A percentile compares a stretch with the other conserved stretches of the same genome.
Evolutionary conservation across 2,797 vertebrate species (phyloP).

Genomic region (Phoxinus dragarum): DNA sequence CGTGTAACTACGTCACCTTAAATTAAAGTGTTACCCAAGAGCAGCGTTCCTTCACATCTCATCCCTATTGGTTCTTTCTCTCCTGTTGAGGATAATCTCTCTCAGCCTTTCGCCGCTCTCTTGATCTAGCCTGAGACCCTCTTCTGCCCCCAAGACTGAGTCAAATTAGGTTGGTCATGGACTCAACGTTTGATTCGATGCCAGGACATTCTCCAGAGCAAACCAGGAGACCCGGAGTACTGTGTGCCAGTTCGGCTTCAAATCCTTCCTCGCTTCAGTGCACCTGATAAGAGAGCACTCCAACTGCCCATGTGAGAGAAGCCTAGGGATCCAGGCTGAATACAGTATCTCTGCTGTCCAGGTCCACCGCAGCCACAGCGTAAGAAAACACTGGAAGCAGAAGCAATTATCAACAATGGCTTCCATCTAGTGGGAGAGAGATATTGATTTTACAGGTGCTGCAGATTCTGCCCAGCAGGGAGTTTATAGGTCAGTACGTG

Average conservation of each 20-base stretch:
- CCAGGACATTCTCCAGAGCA: conserved; percentile 55
- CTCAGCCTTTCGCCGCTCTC: conserved; percentile 39
- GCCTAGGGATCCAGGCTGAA: conserved; percentile 22
- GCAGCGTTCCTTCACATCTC: conserved; percentile 43
- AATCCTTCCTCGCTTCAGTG: conserved; percentile 12
- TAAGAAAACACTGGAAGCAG: conserved; percentile 31
- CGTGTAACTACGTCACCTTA: too few relatives aligned
- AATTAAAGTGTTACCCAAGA: too few relatives aligned
- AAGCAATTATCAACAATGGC: conserved; percentile 37
- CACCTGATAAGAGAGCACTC: conserved; percentile 24
- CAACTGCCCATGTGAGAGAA: background rate
- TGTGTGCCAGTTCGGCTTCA: background rate
- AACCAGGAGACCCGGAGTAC: background rate
- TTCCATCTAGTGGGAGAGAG: conserved; percentile 17
- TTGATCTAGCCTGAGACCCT: conserved; percentile 41
- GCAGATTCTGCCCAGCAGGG: background rate
- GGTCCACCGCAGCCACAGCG: background rate
- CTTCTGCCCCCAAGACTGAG: conserved; percentile 41
- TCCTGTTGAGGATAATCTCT: conserved; percentile 50
- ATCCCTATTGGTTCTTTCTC: conserved; percentile 10
- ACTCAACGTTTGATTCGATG: conserved; percentile 52
- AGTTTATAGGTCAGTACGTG: conserved; percentile 23
- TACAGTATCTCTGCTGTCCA: conserved; percentile 13
- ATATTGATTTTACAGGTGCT: conserved; percentile 32
- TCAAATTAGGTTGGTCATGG: conserved; percentile 64